These are phyloP conservation scores for Mallateleia sp. DNA, from an alignment of 2,888 invertebrate species.

Conservation along the genomic window DNA sequence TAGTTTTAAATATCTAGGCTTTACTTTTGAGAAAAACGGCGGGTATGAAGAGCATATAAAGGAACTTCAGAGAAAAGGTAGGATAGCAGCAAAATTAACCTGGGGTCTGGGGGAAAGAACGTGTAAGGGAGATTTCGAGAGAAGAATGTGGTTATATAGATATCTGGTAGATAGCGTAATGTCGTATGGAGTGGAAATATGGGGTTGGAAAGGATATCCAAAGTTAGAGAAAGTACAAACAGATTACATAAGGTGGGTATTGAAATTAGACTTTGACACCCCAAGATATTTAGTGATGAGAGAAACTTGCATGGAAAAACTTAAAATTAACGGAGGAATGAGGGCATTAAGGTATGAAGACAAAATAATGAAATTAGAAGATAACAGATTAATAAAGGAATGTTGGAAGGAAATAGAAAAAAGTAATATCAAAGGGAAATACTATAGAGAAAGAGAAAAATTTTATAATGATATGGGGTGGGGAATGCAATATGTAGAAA, in stretches of 20 bases:
- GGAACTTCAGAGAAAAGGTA: constrained; percentile 4
- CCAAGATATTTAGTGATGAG: neutral
- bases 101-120: neutral
- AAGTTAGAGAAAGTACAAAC: neutral
- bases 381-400: too few relatives aligned
- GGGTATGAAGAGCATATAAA: neutral
- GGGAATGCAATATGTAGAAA: too few relatives aligned
- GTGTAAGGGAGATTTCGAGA: neutral
- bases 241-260: neutral
- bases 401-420: too few relatives aligned
- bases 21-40: neutral
- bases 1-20: constrained; percentile 3
- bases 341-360: neutral
- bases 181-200: constrained; percentile 8
- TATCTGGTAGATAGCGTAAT: neutral
- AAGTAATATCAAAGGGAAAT: too few relatives aligned
- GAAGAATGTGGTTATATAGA: neutral
- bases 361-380: neutral
- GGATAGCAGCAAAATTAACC: neutral
- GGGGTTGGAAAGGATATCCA: constrained; percentile 1
- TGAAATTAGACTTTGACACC: constrained; percentile 5
- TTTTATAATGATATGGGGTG: too few relatives aligned
- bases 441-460: too few relatives aligned
- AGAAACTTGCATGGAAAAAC: neutral
- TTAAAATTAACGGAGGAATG: neutral